Evolutionary conservation across 2,888 invertebrate species (phyloP).

Genomic region (Pristionchus mayeri): DNA sequence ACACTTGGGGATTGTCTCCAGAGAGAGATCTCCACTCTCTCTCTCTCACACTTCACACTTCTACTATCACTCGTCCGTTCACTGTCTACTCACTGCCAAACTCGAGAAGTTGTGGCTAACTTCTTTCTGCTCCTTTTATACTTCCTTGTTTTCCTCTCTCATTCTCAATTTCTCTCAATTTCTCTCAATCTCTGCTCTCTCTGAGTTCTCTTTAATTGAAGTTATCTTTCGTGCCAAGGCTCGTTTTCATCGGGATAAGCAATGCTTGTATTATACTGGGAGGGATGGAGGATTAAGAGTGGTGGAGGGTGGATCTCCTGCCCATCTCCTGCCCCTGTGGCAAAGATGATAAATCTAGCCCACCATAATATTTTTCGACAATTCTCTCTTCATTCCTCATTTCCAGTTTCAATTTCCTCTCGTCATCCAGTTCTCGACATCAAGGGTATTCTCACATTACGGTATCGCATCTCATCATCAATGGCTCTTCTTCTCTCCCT

Average conservation of each 20-base stretch:
- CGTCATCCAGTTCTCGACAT: not conserved
- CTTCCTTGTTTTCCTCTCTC: conserved; percentile 19
- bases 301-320: not conserved
- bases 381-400: not conserved
- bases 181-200: not conserved
- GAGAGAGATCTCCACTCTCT: too few species aligned
- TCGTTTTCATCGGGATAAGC: conserved; percentile 32
- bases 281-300: not conserved
- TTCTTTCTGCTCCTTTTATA: not conserved
- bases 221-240: not conserved
- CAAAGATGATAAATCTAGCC: conserved; percentile 6
- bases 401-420: not conserved
- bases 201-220: conserved; percentile 1
- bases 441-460: not conserved
- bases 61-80: not conserved
- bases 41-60: not conserved
- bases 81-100: too few species aligned
- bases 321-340: not conserved
- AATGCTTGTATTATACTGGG: not conserved
- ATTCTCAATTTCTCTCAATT: not conserved
- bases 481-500: not conserved
- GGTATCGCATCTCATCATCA: not conserved
- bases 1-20: not conserved
- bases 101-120: not conserved
- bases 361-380: not conserved